These are phyloP conservation scores for Falco naumanni DNA, from an alignment of 2,797 vertebrate species.

Conservation along the genomic window DNA sequence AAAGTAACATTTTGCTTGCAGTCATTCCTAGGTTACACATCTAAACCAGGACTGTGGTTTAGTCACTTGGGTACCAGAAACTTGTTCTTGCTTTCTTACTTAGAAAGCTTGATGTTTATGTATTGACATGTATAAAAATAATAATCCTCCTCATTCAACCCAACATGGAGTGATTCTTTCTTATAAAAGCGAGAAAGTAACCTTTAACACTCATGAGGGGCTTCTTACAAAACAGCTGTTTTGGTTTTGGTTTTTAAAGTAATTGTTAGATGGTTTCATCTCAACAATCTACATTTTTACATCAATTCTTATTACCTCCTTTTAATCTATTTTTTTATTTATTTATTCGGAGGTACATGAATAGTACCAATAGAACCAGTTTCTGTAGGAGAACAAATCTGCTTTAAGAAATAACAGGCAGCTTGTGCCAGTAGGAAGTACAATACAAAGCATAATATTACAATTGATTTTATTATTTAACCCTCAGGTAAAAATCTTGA, in stretches of 20 bases:
- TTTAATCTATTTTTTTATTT: neutral
- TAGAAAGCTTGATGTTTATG: neutral
- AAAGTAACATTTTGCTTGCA: neutral
- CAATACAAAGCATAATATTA: neutral
- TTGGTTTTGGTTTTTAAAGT: neutral
- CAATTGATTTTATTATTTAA: neutral
- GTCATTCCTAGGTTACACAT: neutral
- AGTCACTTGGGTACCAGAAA: neutral
- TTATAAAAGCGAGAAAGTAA: neutral
- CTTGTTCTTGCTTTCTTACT: neutral
- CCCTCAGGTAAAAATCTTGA: neutral
- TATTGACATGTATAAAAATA: neutral
- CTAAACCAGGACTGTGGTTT: neutral
- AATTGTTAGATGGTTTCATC: neutral
- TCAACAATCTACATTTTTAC: neutral
- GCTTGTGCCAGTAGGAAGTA: neutral
- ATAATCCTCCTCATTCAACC: neutral
- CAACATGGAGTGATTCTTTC: neutral
- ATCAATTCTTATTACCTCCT: accelerated
- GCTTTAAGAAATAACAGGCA: neutral
- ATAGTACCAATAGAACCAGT: neutral
- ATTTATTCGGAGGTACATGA: neutral
- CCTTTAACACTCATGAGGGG: neutral
- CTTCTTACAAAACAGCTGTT: neutral
- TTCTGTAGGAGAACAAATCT: neutral